A percentile compares a stretch with the other conserved stretches of the same genome.
phyloP scores from a whole-genome alignment of 2,888 invertebrate genomes.

The Aplocera efformata region DNA sequence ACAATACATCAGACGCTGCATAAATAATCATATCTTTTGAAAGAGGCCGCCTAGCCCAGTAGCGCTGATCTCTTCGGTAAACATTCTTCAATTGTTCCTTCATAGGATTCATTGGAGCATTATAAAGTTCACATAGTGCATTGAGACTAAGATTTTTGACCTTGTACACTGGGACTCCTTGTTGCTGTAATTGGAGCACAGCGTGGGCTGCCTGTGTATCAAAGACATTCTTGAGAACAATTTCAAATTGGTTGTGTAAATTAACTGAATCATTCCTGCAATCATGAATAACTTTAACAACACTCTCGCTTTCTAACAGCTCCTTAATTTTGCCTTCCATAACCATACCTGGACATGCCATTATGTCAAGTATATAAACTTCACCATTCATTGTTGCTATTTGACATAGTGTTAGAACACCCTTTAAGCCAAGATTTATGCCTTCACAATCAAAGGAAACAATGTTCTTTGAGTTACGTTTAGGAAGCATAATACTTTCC shows the following conservation, averaged over 20 bases:
- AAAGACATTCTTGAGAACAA: constrained; percentile 91
- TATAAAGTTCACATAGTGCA: constrained; percentile 93
- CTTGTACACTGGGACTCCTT: constrained; percentile 94
- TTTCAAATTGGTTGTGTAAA: constrained; percentile 91
- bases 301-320: constrained; percentile 88
- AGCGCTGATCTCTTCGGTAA: constrained; percentile 90
- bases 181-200: constrained; percentile 93
- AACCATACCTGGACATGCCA: constrained; percentile 90
- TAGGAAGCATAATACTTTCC: constrained; percentile 84
- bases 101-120: constrained; percentile 92
- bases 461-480: constrained; percentile 78
- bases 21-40: constrained; percentile 95
- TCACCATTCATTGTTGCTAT: constrained; percentile 90
- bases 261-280: constrained; percentile 95
- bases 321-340: constrained; percentile 88
- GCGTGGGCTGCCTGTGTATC: constrained; percentile 97
- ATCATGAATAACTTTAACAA: constrained; percentile 95
- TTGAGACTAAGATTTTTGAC: constrained; percentile 95
- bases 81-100: constrained; percentile 94
- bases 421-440: constrained; percentile 93
- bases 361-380: constrained; percentile 92
- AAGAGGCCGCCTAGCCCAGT: constrained; percentile 94
- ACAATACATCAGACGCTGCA: constrained; percentile 93
- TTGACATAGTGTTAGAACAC: constrained; percentile 92
- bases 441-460: constrained; percentile 96